Conservation (phyloP, 2,113 vertebrate genomes). For the Hippocampus comes region DNA sequence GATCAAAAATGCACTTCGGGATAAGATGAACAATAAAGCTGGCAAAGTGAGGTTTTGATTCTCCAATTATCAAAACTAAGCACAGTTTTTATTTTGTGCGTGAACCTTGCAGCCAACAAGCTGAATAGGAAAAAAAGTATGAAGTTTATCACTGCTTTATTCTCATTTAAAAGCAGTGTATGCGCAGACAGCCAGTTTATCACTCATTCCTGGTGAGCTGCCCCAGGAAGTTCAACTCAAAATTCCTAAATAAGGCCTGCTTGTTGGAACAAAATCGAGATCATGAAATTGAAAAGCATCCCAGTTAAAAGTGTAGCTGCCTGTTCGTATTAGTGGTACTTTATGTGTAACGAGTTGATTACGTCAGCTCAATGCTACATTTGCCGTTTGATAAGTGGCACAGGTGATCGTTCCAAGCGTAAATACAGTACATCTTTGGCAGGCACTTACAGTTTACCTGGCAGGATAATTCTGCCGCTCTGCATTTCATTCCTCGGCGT, state of each 20-base stretch:
- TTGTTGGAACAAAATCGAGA: conserved; percentile 8
- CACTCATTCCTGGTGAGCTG: not conserved
- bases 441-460: conserved; percentile 2
- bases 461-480: conserved; percentile 10
- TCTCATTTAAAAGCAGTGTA: not conserved
- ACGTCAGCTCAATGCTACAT: not conserved
- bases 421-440: conserved; percentile 12
- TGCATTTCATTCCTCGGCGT: not conserved
- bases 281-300: not conserved
- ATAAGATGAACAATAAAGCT: no score
- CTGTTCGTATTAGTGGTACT: not conserved
- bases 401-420: conserved; percentile 7
- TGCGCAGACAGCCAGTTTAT: not conserved
- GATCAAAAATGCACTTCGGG: no score
- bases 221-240: not conserved
- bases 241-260: not conserved
- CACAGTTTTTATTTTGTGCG: not conserved
- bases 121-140: not conserved
- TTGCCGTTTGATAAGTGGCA: conserved; percentile 4
- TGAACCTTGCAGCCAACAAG: not conserved
- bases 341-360: not conserved
- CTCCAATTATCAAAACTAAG: not conserved
- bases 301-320: not conserved
- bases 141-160: not conserved
- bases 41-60: no score